Conservation (phyloP, 2,888 invertebrate species). For the Acholoe squamosa region DNA sequence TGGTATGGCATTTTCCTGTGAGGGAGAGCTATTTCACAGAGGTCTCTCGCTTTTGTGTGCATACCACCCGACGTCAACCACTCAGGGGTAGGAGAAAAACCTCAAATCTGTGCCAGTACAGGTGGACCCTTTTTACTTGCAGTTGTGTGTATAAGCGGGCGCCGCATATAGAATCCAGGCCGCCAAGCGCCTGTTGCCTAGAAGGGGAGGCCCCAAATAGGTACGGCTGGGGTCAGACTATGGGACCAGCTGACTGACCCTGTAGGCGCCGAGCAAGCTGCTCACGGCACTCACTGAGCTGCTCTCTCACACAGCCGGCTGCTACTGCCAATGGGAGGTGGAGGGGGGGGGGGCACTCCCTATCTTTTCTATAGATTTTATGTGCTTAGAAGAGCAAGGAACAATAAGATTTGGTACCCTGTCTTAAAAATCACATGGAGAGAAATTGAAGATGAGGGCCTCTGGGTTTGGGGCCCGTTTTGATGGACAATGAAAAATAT, state of each 20-base stretch:
- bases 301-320: neutral
- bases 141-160: constrained; percentile 35
- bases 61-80: neutral
- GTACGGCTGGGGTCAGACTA: neutral
- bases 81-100: neutral
- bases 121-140: neutral
- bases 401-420: no score
- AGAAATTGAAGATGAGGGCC: no score
- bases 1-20: neutral
- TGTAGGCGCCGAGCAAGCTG: neutral
- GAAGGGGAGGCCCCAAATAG: constrained; percentile 56
- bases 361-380: no score
- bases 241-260: neutral
- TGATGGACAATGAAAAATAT: no score
- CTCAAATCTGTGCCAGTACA: neutral
- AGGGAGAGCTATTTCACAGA: neutral
- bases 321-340: no score
- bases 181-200: constrained; percentile 48
- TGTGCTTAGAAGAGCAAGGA: no score
- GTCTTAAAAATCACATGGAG: no score
- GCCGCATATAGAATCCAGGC: constrained; percentile 55
- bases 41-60: neutral
- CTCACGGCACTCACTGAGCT: neutral
- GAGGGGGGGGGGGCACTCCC: no score
- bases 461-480: no score